Evolutionary conservation across 2,113 vertebrate species (phyloP).

Genomic region (Oxyura jamaicensis): DNA sequence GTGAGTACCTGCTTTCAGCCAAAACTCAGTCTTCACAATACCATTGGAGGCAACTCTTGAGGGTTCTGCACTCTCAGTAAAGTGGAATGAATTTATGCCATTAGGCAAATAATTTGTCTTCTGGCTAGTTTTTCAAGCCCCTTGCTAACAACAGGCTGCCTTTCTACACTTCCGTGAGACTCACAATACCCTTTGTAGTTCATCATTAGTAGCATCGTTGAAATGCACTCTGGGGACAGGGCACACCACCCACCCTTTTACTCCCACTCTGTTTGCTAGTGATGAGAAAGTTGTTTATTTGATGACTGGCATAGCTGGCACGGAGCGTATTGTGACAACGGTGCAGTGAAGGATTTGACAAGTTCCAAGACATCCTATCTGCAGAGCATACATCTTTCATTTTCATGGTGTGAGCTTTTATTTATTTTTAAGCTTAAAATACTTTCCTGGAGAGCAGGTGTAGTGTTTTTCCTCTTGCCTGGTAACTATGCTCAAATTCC

Average conservation of each 20-base stretch:
- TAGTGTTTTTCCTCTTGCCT: not conserved
- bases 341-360: not conserved
- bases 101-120: not conserved
- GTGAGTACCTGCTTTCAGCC: not conserved
- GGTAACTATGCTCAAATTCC: conserved; percentile 48
- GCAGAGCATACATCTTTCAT: not conserved
- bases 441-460: not conserved
- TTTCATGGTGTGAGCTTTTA: not conserved
- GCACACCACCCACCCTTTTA: not conserved
- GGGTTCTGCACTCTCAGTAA: not conserved
- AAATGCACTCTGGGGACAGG: not conserved
- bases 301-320: conserved; percentile 9
- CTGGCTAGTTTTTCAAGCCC: not conserved
- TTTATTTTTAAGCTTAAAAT: conserved; percentile 55
- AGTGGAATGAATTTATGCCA: not conserved
- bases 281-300: conserved; percentile 13
- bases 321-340: not conserved
- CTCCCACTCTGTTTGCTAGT: not conserved
- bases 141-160: not conserved
- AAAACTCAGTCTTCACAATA: not conserved
- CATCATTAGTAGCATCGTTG: accelerated
- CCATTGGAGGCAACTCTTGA: not conserved
- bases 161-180: not conserved
- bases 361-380: conserved; percentile 36
- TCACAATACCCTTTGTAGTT: not conserved